Evolutionary conservation across 2,113 vertebrate species (phyloP).

Genomic region (Plecotus auritus): DNA sequence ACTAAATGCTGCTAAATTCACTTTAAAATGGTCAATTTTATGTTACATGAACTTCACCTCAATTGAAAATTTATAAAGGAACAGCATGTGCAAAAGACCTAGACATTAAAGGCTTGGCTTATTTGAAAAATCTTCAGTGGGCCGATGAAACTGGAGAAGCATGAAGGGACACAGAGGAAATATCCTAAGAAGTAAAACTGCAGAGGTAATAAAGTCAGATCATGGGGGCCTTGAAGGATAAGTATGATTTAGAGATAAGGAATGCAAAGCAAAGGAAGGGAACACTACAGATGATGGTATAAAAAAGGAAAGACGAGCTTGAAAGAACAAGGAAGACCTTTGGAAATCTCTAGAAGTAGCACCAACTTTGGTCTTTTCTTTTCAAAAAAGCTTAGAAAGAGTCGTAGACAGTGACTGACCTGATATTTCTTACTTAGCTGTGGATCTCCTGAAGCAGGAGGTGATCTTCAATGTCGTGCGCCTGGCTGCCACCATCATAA

Average conservation of each 20-base stretch:
- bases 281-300: not conserved
- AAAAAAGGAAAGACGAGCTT: not conserved
- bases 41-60: not conserved
- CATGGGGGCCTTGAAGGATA: not conserved
- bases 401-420: rapidly evolving
- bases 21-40: slow-evolving; percentile 10
- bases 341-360: not conserved
- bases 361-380: not conserved
- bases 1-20: not conserved
- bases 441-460: slow-evolving; percentile 96
- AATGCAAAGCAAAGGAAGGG: not conserved
- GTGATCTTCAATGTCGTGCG: slow-evolving; percentile 97
- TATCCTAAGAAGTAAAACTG: not conserved
- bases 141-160: not conserved
- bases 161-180: not conserved
- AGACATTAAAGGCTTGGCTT: not conserved
- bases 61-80: not conserved
- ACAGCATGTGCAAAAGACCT: not conserved
- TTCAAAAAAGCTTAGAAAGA: not conserved
- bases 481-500: slow-evolving; percentile 94
- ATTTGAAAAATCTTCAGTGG: not conserved
- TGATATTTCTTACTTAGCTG: slow-evolving; percentile 78
- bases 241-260: not conserved
- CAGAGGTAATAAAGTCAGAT: not conserved
- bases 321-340: not conserved